phyloP scores from a whole-genome alignment of 2,888 invertebrate species.

The Cheilosia variabilis region DNA sequence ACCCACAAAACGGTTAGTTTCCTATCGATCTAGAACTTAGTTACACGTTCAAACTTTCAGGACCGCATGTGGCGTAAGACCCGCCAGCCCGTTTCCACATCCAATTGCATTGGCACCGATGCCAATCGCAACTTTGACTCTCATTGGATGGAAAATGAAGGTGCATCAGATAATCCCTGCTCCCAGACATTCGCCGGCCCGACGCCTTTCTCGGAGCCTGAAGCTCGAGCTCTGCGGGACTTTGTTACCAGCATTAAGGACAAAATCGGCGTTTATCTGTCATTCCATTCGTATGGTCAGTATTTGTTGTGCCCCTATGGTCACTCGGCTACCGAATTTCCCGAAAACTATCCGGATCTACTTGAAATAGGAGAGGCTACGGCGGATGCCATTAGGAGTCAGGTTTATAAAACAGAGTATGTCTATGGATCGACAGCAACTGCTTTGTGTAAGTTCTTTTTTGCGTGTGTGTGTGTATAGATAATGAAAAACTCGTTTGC shows the following conservation, averaged over 20 bases:
- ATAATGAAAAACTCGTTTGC: slow-evolving; percentile 44
- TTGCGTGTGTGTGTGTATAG: neutral
- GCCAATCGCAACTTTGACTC: slow-evolving; percentile 82
- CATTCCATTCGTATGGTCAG: slow-evolving; percentile 88
- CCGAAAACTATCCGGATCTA: slow-evolving; percentile 84
- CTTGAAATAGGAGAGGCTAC: slow-evolving; percentile 85
- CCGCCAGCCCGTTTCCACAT: slow-evolving; percentile 83
- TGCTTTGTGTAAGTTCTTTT: slow-evolving; percentile 84
- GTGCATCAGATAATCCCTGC: slow-evolving; percentile 84
- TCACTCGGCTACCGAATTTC: slow-evolving; percentile 81
- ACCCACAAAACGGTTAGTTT: slow-evolving; percentile 86
- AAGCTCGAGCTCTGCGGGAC: slow-evolving; percentile 84
- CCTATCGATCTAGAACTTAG: neutral
- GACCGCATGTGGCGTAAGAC: slow-evolving; percentile 88
- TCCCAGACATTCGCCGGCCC: slow-evolving; percentile 84
- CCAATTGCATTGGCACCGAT: slow-evolving; percentile 82
- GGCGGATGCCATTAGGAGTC: slow-evolving; percentile 84
- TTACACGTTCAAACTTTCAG: slow-evolving; percentile 79
- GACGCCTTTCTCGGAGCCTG: slow-evolving; percentile 85
- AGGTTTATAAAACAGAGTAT: slow-evolving; percentile 84
- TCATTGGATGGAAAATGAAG: slow-evolving; percentile 81
- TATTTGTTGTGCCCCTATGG: slow-evolving; percentile 86
- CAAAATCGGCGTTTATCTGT: slow-evolving; percentile 85
- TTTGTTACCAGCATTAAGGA: slow-evolving; percentile 84
- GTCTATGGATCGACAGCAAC: slow-evolving; percentile 85